Evolutionary conservation across 1,140 invertebrate species (phyloP).

Genomic region (Cydia amplana): DNA sequence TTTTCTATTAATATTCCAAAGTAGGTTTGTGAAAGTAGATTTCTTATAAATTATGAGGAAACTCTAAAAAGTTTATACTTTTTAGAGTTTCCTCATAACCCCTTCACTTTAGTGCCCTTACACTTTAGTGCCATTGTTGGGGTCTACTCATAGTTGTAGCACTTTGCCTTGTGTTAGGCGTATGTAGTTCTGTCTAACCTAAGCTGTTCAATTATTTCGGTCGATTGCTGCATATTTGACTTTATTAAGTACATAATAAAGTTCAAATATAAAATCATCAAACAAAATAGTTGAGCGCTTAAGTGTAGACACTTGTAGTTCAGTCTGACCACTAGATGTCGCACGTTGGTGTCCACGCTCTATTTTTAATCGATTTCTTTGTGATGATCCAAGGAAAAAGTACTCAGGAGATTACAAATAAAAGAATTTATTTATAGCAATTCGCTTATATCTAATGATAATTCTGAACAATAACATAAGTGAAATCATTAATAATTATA

Average conservation of each 20-base stretch:
- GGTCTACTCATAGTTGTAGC: conserved; percentile 16
- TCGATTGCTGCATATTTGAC: background rate
- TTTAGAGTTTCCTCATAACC: no score
- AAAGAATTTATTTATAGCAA: no score
- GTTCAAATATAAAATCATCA: background rate
- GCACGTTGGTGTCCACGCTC: background rate
- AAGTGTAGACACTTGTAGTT: background rate
- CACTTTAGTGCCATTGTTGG: conserved; percentile 6
- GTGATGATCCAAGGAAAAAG: background rate
- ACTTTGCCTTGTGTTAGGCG: conserved; percentile 29
- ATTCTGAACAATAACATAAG: no score
- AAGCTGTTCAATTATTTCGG: background rate
- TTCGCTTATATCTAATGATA: no score
- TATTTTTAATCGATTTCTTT: background rate
- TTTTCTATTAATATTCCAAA: no score
- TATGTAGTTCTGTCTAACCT: background rate
- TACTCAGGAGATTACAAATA: no score
- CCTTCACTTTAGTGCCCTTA: no score
- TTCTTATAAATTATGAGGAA: no score
- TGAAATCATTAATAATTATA: no score
- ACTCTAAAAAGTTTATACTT: no score
- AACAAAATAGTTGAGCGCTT: background rate
- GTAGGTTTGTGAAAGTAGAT: no score
- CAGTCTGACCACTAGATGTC: conserved; percentile 20
- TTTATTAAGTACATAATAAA: background rate